These are phyloP conservation scores for Antennarius maculatus DNA, from an alignment of 2,797 vertebrate genomes.

Conservation along the genomic window DNA sequence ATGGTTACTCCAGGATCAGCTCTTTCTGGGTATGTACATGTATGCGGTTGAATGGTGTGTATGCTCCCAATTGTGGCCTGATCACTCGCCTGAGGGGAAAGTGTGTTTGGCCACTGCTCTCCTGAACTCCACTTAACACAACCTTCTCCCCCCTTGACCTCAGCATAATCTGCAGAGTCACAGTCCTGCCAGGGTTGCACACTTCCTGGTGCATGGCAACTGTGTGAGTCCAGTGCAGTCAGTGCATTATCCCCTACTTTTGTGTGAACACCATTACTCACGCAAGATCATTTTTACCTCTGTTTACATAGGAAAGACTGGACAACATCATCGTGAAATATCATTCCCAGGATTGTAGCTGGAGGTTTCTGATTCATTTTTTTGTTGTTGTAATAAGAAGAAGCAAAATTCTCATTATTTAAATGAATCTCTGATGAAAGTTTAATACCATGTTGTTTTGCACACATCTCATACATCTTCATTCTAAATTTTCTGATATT, in stretches of 20 bases:
- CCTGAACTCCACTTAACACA: constrained; percentile 74
- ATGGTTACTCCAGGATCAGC: constrained; percentile 81
- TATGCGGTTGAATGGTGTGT: constrained; percentile 33
- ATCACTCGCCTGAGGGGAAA: constrained; percentile 79
- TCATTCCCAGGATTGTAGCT: too few relatives aligned
- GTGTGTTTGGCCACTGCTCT: constrained; percentile 64
- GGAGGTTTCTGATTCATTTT: too few relatives aligned
- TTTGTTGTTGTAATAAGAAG: too few relatives aligned
- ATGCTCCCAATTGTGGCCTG: constrained; percentile 74
- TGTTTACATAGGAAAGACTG: too few relatives aligned
- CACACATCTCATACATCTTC: too few relatives aligned
- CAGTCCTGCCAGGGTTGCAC: constrained; percentile 33
- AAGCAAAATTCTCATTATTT: too few relatives aligned
- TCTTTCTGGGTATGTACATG: constrained; percentile 37
- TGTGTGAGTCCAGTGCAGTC: constrained; percentile 36
- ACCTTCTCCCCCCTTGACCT: constrained; percentile 83
- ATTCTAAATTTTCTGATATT: too few relatives aligned
- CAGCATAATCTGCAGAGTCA: constrained; percentile 68
- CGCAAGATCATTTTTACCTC: constrained; percentile 2
- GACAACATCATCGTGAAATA: too few relatives aligned
- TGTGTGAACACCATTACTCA: constrained; percentile 26
- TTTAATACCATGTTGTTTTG: too few relatives aligned
- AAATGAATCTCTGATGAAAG: too few relatives aligned
- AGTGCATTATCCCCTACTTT: constrained; percentile 27
- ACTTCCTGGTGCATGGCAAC: constrained; percentile 54